Evolutionary conservation across 2,888 invertebrate genomes (phyloP).

Genomic region (Caprella mutica): DNA sequence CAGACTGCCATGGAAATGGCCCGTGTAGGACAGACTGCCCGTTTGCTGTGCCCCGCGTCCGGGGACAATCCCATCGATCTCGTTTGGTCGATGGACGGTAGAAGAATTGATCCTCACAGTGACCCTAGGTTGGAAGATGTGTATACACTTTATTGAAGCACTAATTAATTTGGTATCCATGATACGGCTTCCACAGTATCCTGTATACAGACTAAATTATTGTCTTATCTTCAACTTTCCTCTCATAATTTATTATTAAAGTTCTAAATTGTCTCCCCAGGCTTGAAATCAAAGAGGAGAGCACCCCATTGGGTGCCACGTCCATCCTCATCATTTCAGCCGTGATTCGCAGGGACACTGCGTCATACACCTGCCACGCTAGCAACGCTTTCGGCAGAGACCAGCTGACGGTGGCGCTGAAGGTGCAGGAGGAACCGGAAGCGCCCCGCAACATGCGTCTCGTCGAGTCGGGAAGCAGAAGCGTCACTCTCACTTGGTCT

Average conservation of each 20-base stretch:
- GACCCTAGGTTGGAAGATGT: conserved; percentile 22
- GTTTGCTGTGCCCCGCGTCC: conserved; percentile 42
- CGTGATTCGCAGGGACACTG: conserved; percentile 77
- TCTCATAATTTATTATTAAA: too few relatives aligned
- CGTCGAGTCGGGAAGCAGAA: conserved; percentile 40
- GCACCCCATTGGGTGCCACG: conserved; percentile 49
- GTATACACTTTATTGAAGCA: too few relatives aligned
- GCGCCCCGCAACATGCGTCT: conserved; percentile 41
- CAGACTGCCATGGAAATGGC: conserved; percentile 40
- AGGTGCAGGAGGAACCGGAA: conserved; percentile 46
- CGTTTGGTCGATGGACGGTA: conserved; percentile 39
- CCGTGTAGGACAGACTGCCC: conserved; percentile 40
- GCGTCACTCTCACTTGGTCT: conserved; percentile 42
- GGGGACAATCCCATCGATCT: conserved; percentile 44
- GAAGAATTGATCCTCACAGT: conserved; percentile 24
- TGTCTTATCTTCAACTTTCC: too few relatives aligned
- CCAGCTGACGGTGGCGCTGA: conserved; percentile 42
- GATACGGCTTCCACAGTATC: too few relatives aligned
- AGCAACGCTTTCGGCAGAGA: conserved; percentile 51
- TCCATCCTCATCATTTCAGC: conserved; percentile 74
- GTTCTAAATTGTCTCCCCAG: conserved; percentile 10
- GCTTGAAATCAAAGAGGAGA: conserved; percentile 53
- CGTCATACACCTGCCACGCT: conserved; percentile 73
- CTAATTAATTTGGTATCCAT: too few relatives aligned
- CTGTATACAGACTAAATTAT: too few relatives aligned